Evolutionary conservation across 2,888 invertebrate species (phyloP), one percentile per base, ranked within the genome.

Genomic region (Eulithis prunata): DNA sequence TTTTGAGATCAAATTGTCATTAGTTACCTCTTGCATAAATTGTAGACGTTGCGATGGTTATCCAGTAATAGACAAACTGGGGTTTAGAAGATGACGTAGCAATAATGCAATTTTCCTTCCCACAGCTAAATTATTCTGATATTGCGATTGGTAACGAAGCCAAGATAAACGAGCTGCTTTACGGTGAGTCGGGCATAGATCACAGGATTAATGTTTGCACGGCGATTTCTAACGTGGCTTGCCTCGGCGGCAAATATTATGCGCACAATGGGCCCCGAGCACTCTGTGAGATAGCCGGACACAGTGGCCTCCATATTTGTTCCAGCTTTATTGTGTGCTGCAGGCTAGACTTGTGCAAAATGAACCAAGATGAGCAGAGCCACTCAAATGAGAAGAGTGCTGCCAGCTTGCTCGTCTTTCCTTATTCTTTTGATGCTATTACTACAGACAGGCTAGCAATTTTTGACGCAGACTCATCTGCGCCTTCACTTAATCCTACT

Each of bases 151-250:
- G 63, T 65, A 66, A 66, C 70, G 62, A 68, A 68, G 68, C 70
- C 46, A 64, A 70, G 71, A 71, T 71, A 69, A 68, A 68, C 70
- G 58, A 55, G 66, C 60, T 63, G 65, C 57, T 71, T 64, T 71
- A 69, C 66, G 69, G 63, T 47, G 54, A 62, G 68, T 64, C 66
- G 71, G 68, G 70, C 70, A 74, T 78, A 78, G 73, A 78, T 80
- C 78, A 79, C 66, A 63, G 75, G 77, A 79, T 80, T 79, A 80
- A 77, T 77, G 75, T 76, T 75, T 74, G 74, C 76, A 75, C 70
- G 71, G 72, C 68, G 62, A 71, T 79, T 74, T 66, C 75, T 72
- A 74, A 66, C 66, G 71, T 70, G 69, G 66, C 64, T 68, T 70
- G 63, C 67, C 58, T 68, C 69, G 66, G 69, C 63, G 65, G 71